These are phyloP conservation scores for Haemorhous mexicanus DNA, from an alignment of 2,113 vertebrate genomes.

Conservation along the genomic window DNA sequence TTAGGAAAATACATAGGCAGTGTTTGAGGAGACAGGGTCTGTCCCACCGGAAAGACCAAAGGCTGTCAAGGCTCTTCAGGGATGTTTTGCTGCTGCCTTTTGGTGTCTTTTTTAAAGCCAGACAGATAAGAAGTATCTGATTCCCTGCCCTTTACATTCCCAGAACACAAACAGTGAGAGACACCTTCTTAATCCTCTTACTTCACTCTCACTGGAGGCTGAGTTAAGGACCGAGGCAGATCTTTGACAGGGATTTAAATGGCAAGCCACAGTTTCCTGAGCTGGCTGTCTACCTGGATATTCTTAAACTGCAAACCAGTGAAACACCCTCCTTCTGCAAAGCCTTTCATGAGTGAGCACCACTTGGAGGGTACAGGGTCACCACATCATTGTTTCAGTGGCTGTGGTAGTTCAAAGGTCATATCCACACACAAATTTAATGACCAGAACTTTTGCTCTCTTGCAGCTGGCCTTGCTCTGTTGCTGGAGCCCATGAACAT, in stretches of 20 bases:
- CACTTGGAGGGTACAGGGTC: background rate
- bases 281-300: background rate
- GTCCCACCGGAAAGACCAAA: background rate
- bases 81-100: background rate
- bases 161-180: background rate
- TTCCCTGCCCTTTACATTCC: background rate
- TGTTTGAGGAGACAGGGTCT: background rate
- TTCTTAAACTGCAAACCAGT: background rate
- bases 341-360: background rate
- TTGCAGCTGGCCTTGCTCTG: background rate
- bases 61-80: background rate
- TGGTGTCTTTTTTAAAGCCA: background rate
- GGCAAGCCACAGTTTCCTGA: background rate
- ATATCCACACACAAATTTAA: background rate
- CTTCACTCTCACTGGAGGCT: background rate
- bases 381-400: background rate
- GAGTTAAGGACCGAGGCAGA: background rate
- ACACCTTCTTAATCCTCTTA: background rate
- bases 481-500: background rate
- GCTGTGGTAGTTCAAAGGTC: background rate
- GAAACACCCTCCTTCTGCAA: background rate
- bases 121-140: background rate
- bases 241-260: background rate
- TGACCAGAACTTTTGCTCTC: background rate
- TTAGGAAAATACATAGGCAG: background rate